phyloP scores from a whole-genome alignment of 2,113 vertebrate species.

The Bubo scandiacus region DNA sequence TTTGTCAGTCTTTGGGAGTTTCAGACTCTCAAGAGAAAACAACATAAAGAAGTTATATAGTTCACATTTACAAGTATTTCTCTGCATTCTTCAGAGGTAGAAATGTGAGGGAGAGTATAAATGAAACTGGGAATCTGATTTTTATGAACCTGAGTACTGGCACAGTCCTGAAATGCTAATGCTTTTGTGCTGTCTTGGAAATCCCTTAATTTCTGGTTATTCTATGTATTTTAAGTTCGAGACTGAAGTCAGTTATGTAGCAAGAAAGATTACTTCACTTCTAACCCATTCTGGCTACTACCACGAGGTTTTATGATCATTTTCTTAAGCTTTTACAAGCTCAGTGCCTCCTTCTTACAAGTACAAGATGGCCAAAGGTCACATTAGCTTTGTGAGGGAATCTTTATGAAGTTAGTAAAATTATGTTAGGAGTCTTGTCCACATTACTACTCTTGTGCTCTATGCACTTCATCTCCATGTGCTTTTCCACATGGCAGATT shows the following conservation, averaged over 20 bases:
- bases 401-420: background rate
- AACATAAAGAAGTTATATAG: background rate
- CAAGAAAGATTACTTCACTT: background rate
- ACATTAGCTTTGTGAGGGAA: background rate
- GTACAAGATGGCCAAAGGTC: background rate
- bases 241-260: background rate
- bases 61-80: background rate
- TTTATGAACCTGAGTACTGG: background rate
- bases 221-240: background rate
- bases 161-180: background rate
- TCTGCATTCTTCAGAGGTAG: background rate
- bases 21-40: background rate
- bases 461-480: background rate
- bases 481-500: background rate
- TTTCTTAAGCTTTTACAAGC: background rate
- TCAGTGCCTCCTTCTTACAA: background rate
- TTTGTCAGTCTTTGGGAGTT: background rate
- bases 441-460: background rate
- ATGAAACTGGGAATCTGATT: background rate
- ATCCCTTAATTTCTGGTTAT: background rate
- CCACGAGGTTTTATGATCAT: background rate
- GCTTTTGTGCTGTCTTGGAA: background rate
- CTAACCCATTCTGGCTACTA: background rate
- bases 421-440: background rate
- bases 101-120: background rate